A percentile compares a stretch with the other conserved stretches of the same genome.
Evolutionary conservation across 1,140 invertebrate genomes (phyloP).

Genomic region (Conopomorpha cramerella): DNA sequence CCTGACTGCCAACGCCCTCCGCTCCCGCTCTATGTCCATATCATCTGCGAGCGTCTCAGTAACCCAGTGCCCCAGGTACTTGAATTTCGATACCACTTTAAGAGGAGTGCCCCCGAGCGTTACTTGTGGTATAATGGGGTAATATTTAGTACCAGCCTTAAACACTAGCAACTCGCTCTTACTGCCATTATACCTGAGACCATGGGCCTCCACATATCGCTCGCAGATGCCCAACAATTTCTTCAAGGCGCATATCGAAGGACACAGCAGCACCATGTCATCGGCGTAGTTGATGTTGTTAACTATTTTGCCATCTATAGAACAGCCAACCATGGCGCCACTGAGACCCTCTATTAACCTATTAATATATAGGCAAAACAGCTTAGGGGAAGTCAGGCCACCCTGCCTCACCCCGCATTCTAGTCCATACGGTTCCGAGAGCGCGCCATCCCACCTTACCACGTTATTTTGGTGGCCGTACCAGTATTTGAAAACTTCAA

Average conservation of each 20-base stretch:
- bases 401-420: neutral
- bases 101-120: too few species aligned
- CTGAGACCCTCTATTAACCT: neutral
- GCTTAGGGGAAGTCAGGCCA: neutral
- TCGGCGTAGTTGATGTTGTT: conserved; percentile 2
- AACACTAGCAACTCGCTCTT: too few species aligned
- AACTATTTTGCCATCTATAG: neutral
- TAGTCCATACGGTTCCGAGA: neutral
- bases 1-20: too few species aligned
- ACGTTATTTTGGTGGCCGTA: neutral
- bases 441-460: neutral
- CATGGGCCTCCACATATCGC: conserved; percentile 1
- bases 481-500: neutral
- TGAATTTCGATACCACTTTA: too few species aligned
- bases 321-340: neutral
- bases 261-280: conserved; percentile 3
- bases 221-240: conserved; percentile 1
- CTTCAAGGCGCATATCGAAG: conserved; percentile 1
- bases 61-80: too few species aligned
- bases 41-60: too few species aligned
- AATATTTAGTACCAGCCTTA: too few species aligned
- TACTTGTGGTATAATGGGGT: too few species aligned
- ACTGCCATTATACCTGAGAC: too few species aligned
- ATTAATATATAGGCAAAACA: neutral
- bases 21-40: too few species aligned